phyloP scores from a whole-genome alignment of 1,140 invertebrate genomes.

The Phymastichus coffea region DNA sequence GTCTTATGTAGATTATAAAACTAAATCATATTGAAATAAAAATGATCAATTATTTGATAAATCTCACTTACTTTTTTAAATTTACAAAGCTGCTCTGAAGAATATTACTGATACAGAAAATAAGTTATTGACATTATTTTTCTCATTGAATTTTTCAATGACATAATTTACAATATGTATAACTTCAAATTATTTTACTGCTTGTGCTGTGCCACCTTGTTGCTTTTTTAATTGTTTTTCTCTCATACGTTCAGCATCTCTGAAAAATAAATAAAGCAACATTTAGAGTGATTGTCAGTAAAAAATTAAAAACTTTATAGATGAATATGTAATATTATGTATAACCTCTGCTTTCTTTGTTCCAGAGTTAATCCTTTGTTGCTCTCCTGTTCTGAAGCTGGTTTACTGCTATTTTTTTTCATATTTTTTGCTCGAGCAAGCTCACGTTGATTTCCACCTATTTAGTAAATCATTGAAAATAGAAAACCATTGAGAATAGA shows the following conservation, averaged over 20 bases:
- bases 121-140: constrained; percentile 1
- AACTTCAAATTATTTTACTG: constrained; percentile 33
- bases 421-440: constrained; percentile 65
- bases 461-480: constrained; percentile 16
- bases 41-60: constrained; percentile 1
- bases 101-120: too few species aligned
- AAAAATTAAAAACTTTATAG: background rate
- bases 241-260: constrained; percentile 65
- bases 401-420: constrained; percentile 62
- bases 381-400: constrained; percentile 58
- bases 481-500: too few species aligned
- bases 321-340: background rate
- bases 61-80: background rate
- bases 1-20: background rate
- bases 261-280: constrained; percentile 38
- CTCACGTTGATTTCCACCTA: constrained; percentile 69
- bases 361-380: constrained; percentile 64
- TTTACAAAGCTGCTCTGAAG: constrained; percentile 11
- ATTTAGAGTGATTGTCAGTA: background rate
- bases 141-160: constrained; percentile 15
- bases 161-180: constrained; percentile 28
- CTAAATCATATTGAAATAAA: constrained; percentile 8
- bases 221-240: constrained; percentile 60
- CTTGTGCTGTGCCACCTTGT: constrained; percentile 37
- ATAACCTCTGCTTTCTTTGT: constrained; percentile 62